Conservation (phyloP, 2,797 vertebrate genomes). For the Stomatorhinus walkeri region DNA sequence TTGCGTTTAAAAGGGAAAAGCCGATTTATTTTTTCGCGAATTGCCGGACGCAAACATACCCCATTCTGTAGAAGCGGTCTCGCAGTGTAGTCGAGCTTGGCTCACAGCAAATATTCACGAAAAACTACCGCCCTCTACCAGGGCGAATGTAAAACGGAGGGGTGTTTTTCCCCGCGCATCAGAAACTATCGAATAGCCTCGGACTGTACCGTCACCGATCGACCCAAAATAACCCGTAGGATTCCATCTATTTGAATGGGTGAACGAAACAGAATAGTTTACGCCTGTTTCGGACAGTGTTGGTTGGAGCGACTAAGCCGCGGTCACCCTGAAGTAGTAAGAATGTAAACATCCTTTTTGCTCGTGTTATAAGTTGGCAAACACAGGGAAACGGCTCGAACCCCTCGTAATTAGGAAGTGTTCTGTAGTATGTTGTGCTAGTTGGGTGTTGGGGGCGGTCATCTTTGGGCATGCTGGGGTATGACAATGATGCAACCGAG, state of each 20-base stretch:
- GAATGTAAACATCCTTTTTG: not conserved
- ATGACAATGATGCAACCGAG: constrained; percentile 21
- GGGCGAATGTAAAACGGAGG: not conserved
- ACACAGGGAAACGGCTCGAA: not conserved
- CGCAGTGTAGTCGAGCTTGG: not conserved
- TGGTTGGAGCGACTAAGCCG: no score
- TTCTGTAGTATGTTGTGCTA: not conserved
- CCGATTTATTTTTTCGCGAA: not conserved
- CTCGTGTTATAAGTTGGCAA: not conserved
- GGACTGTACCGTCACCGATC: not conserved
- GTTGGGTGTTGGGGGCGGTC: not conserved
- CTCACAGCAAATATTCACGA: not conserved
- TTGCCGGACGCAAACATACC: constrained; percentile 14
- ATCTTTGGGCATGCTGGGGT: constrained; percentile 10
- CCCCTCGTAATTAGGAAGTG: not conserved
- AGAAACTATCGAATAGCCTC: not conserved
- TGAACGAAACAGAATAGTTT: not conserved
- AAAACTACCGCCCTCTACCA: constrained; percentile 14
- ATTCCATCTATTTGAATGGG: not conserved
- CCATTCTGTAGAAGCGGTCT: not conserved
- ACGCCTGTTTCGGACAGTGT: not conserved
- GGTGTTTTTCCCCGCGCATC: not conserved
- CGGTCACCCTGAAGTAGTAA: not conserved
- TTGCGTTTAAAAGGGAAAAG: not conserved
- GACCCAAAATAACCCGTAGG: not conserved